A percentile compares a stretch with the other conserved stretches of the same genome.
Conservation (phyloP, 2,113 vertebrate species). For the Scatophagus argus region DNA sequence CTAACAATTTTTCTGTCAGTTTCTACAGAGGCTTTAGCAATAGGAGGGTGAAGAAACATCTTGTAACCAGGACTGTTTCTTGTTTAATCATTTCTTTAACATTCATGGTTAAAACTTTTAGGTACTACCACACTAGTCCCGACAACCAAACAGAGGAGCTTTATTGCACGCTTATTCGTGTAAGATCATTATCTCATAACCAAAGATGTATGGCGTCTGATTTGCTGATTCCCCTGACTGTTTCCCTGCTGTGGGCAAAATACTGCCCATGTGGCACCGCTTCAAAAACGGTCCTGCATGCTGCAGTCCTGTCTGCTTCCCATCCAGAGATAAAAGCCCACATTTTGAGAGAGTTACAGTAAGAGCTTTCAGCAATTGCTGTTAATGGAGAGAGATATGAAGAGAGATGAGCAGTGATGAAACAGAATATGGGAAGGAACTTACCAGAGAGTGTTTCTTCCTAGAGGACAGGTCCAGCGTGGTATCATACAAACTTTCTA, state of each 20-base stretch:
- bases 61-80: not conserved
- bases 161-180: not conserved
- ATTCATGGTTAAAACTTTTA: conserved; percentile 1
- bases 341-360: conserved; percentile 56
- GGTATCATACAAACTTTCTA: conserved; percentile 97
- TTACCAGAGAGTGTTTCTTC: conserved; percentile 98
- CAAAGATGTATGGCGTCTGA: conserved; percentile 18
- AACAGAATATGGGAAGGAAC: conserved; percentile 67
- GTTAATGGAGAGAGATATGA: conserved; percentile 65
- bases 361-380: conserved; percentile 59
- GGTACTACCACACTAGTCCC: not conserved
- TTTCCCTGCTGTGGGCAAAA: conserved; percentile 43
- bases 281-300: conserved; percentile 21
- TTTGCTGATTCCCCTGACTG: conserved; percentile 25
- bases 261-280: conserved; percentile 42
- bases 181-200: conserved; percentile 26
- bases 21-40: too few relatives aligned
- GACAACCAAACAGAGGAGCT: not conserved
- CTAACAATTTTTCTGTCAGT: not conserved
- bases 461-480: conserved; percentile 97
- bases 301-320: conserved; percentile 40
- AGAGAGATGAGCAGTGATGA: conserved; percentile 34
- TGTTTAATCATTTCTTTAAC: not conserved
- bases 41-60: not conserved
- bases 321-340: conserved; percentile 56